A percentile compares a stretch with the other conserved stretches of the same genome.
Conservation (phyloP, 2,888 invertebrate species). For the Cacoxenus indagator region DNA sequence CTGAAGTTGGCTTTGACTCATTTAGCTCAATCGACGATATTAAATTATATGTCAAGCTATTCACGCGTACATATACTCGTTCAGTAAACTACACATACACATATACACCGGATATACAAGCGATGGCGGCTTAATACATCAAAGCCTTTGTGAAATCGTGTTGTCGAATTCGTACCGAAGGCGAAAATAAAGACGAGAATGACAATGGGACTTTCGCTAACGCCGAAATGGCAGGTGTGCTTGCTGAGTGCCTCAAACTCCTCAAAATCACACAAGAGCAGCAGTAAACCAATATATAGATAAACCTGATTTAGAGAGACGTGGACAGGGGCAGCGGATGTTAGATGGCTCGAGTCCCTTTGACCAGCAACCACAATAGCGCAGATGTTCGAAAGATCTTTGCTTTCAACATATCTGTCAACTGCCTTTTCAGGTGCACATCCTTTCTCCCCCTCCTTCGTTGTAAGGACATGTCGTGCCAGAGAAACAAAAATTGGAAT, state of each 20-base stretch:
- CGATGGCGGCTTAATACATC: not conserved
- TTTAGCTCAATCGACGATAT: not conserved
- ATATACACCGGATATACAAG: not conserved
- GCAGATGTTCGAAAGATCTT: not conserved
- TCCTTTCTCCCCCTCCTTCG: constrained; percentile 18
- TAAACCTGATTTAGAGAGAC: too few relatives aligned
- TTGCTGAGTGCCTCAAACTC: too few relatives aligned
- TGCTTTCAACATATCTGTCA: constrained; percentile 23
- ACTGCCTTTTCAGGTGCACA: constrained; percentile 36
- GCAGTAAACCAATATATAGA: too few relatives aligned
- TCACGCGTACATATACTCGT: not conserved
- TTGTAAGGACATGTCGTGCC: constrained; percentile 7
- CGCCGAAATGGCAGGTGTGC: too few relatives aligned
- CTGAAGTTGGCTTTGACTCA: not conserved
- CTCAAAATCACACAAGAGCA: too few relatives aligned
- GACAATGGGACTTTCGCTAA: constrained; percentile 8
- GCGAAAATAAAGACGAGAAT: too few relatives aligned
- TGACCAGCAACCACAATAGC: constrained; percentile 29
- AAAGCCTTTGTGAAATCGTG: not conserved
- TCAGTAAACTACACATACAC: not conserved
- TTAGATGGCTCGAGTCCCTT: too few relatives aligned
- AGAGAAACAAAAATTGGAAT: not conserved
- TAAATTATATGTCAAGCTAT: not conserved
- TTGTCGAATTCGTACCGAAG: not conserved
- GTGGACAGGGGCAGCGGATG: too few relatives aligned